phyloP scores from a whole-genome alignment of 2,888 invertebrate species.

The Lasioglossum calceatum region DNA sequence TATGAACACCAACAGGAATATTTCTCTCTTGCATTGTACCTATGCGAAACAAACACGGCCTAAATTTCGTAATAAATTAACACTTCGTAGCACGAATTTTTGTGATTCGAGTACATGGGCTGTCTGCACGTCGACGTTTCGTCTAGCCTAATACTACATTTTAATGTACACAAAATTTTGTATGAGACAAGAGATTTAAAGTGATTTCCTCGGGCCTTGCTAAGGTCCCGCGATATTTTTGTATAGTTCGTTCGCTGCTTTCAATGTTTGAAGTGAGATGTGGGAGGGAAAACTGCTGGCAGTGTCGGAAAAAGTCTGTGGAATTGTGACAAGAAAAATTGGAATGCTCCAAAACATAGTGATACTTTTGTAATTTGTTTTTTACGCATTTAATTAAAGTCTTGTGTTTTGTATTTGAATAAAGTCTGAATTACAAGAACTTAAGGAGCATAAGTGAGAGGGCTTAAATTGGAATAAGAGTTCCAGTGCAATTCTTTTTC shows the following conservation, averaged over 20 bases:
- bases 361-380: neutral
- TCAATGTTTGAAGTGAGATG: neutral
- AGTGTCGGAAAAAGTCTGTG: neutral
- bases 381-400: neutral
- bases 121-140: constrained; percentile 20
- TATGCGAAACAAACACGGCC: neutral
- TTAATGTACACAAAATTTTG: neutral
- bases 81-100: constrained; percentile 15
- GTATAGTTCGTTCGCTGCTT: constrained; percentile 19
- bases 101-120: neutral
- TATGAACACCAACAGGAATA: constrained; percentile 5
- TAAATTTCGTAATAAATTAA: constrained; percentile 14
- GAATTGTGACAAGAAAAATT: neutral
- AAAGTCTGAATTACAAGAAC: neutral
- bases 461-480: neutral
- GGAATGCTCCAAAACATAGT: neutral
- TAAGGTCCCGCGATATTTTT: neutral
- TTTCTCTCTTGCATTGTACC: neutral
- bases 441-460: too few species aligned
- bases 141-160: neutral
- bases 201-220: neutral
- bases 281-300: neutral
- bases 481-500: neutral
- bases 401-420: neutral
- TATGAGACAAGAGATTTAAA: neutral